phyloP scores from a whole-genome alignment of 2,797 vertebrate species.

The Melanotaenia boesemani region DNA sequence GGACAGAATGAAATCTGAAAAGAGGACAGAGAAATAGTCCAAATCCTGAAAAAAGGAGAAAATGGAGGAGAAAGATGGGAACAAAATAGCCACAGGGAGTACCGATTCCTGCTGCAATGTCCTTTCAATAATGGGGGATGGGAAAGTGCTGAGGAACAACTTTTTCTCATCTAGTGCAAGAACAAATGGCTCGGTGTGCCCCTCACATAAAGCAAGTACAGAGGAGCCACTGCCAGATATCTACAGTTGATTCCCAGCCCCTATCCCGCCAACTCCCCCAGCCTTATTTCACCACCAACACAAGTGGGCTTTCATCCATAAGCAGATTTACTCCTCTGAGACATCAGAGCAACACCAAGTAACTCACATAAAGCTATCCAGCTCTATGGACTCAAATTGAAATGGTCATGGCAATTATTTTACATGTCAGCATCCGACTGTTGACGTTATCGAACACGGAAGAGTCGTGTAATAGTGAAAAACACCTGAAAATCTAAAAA shows the following conservation, averaged over 20 bases:
- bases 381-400: constrained; percentile 5
- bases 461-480: background rate
- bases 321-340: constrained; percentile 70
- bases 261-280: constrained; percentile 34
- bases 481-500: too few relatives aligned
- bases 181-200: constrained; percentile 60
- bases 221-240: constrained; percentile 39
- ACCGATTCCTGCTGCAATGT: constrained; percentile 43
- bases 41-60: background rate
- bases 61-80: constrained; percentile 31
- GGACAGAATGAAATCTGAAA: constrained; percentile 17
- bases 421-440: background rate
- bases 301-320: constrained; percentile 67
- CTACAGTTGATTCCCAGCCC: constrained; percentile 37
- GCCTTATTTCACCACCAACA: constrained; percentile 42
- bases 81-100: constrained; percentile 40
- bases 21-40: constrained; percentile 37
- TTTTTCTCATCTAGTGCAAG: constrained; percentile 53
- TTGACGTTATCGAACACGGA: background rate
- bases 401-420: background rate
- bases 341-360: constrained; percentile 48
- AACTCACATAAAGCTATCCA: constrained; percentile 19
- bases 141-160: constrained; percentile 61
- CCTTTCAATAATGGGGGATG: constrained; percentile 38
- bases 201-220: constrained; percentile 59